Evolutionary conservation across 2,113 vertebrate genomes (phyloP), one percentile per base, ranked within the genome.

Genomic region (Miniopterus natalensis): DNA sequence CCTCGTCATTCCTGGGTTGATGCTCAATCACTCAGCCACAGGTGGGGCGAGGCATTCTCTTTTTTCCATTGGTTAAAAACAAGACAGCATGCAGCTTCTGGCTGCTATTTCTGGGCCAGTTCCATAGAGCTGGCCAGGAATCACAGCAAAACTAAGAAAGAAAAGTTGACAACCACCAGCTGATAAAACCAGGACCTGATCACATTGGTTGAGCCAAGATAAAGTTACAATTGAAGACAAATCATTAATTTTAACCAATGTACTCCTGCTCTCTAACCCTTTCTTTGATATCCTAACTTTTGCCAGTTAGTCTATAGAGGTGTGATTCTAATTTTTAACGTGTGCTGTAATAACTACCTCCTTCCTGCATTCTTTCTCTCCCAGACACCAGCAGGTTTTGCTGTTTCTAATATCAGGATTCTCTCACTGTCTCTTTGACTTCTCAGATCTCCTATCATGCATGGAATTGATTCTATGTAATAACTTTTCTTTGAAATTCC

Each of bases 401-500:
- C 40, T 74, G 10, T 96, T 68, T 80, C 12, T 66, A 80, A 93
- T 61, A 55, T 8, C 8, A 53, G 5, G 1, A 17, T 70, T 61
- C 36, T 29, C 14, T 71, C 12, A 31, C 29, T 78, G 29, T 66
- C 27, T 79, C 61, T 21, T 49, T 51, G 27, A 74, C 29, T 70
- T 70, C 57, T 92, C 20, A 55, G 42, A n/a, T 45, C 6, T 55
- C 86, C 8, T 79, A 4, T 2, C n/a, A 53, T 2, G 0, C n/a
- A 47, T 47, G 42, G 31, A n/a, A 74, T 23, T 31, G 14, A 79
- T 18, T 8, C 40, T 84, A 29, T 42, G 8, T 63, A 53, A 49
- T 68, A 59, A 12, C 47, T 61, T 92, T 13, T 88, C 27, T 77
- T 87, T 95, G 11, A 83, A 96, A 90, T 74, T 61, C 10, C 5